These are phyloP conservation scores for Homarus gammarus DNA, from an alignment of 2,888 invertebrate genomes.

Conservation along the genomic window DNA sequence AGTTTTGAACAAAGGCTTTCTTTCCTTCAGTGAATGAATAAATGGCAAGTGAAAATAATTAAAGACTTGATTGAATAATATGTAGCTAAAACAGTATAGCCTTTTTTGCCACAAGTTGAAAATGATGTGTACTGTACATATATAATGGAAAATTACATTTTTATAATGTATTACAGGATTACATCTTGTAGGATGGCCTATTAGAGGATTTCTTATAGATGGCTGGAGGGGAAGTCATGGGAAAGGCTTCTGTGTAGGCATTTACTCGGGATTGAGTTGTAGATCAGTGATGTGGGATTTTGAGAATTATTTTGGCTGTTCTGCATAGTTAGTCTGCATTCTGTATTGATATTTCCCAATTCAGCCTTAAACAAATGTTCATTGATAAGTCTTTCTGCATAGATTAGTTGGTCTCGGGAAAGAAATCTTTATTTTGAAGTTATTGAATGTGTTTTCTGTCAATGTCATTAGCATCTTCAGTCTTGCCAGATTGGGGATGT, in stretches of 20 bases:
- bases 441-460: neutral
- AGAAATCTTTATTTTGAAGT: neutral
- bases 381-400: slow-evolving; percentile 11
- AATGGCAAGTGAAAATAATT: no score
- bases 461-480: slow-evolving; percentile 10
- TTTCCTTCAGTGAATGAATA: no score
- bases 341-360: slow-evolving; percentile 12
- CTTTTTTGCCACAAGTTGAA: no score
- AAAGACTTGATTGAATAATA: neutral
- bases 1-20: no score
- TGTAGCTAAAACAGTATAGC: no score
- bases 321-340: neutral
- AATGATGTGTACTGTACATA: no score
- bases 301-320: neutral
- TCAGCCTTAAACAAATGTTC: neutral
- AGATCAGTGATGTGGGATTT: neutral
- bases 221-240: no score
- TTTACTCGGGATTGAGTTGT: neutral
- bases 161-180: no score
- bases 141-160: no score
- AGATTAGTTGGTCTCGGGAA: neutral
- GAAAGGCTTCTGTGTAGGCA: neutral
- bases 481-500: neutral
- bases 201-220: no score
- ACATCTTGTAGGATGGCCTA: no score